Conservation (phyloP, 1,140 invertebrate species). For the Lepidurus packardi region DNA sequence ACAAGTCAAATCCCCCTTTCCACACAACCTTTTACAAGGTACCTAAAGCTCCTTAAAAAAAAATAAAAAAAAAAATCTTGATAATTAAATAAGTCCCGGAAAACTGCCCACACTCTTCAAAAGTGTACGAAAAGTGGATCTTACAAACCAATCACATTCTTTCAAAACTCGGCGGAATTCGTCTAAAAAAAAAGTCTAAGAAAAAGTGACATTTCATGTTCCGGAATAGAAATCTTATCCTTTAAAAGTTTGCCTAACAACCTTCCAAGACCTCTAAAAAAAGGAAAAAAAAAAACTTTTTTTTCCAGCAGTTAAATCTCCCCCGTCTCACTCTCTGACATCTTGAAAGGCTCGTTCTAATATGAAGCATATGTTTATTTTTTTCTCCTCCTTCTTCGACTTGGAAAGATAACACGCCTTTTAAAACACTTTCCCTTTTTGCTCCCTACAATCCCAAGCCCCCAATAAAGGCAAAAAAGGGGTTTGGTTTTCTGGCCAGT, state of each 20-base stretch:
- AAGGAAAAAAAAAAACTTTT: not conserved
- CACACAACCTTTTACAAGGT: not conserved
- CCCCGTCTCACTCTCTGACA: not conserved
- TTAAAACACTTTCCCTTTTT: not conserved
- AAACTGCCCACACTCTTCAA: not conserved
- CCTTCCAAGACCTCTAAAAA: not conserved
- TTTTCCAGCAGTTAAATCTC: not conserved
- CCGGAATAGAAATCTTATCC: not conserved
- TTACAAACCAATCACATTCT: not conserved
- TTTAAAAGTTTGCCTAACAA: not conserved
- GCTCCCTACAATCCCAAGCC: not conserved
- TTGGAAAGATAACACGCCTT: not conserved
- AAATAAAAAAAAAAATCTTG: not conserved
- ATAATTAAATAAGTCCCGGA: too few relatives aligned
- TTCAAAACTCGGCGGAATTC: not conserved
- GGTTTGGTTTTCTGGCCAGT: too few relatives aligned
- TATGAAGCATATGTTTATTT: constrained; percentile 5
- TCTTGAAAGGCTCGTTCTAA: constrained; percentile 1
- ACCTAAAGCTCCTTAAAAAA: not conserved
- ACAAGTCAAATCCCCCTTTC: not conserved
- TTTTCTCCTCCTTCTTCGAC: not conserved
- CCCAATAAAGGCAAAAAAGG: too few relatives aligned
- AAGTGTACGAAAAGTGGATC: not conserved
- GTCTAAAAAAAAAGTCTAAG: too few relatives aligned
- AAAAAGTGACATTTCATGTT: too few relatives aligned